These are phyloP conservation scores for Hippocampus zosterae DNA, from an alignment of 2,113 vertebrate genomes.

Conservation along the genomic window DNA sequence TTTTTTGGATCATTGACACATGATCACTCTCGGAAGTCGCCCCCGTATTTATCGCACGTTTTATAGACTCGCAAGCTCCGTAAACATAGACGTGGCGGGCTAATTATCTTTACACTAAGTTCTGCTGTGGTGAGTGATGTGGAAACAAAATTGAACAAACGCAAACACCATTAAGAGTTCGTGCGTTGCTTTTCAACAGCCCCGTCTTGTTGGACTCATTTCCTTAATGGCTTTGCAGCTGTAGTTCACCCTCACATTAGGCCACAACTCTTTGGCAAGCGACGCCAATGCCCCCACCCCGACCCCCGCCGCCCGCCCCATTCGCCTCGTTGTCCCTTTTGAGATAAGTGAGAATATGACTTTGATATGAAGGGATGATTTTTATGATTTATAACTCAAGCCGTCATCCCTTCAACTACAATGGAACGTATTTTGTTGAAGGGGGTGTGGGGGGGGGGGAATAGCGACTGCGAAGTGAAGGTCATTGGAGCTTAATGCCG, in stretches of 20 bases:
- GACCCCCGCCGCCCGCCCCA: background rate
- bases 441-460: constrained; percentile 15
- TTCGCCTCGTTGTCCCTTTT: constrained; percentile 30
- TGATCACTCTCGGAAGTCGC: background rate
- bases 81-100: constrained; percentile 34
- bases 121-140: constrained; percentile 51
- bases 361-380: constrained; percentile 51
- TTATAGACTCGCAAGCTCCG: constrained; percentile 19
- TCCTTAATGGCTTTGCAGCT: constrained; percentile 60
- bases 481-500: constrained; percentile 68
- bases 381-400: constrained; percentile 44
- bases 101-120: constrained; percentile 42
- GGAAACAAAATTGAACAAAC: constrained; percentile 56
- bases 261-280: constrained; percentile 55
- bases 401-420: constrained; percentile 59
- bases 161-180: constrained; percentile 66
- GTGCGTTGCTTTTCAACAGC: constrained; percentile 57
- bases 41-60: background rate
- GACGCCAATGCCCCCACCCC: background rate
- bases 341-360: constrained; percentile 57
- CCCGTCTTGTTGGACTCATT: constrained; percentile 53
- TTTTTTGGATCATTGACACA: background rate
- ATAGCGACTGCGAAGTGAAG: constrained; percentile 36
- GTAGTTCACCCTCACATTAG: constrained; percentile 36
- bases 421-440: constrained; percentile 52